Evolutionary conservation across 2,888 invertebrate species (phyloP).

Genomic region (Pristionchus entomophagus): DNA sequence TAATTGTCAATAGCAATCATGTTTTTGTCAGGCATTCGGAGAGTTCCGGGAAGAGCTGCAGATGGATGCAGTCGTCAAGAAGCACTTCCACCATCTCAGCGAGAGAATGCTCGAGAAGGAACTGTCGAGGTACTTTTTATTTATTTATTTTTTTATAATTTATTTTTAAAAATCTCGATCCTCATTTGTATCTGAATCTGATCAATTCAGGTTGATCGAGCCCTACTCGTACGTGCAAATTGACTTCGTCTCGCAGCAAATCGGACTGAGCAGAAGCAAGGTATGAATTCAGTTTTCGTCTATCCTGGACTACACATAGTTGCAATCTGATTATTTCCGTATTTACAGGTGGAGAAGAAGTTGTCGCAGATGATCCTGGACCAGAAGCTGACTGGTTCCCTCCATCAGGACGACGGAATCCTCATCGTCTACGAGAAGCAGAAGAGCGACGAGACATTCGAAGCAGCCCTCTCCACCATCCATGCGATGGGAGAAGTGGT

Average conservation of each 20-base stretch:
- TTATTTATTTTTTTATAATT: neutral
- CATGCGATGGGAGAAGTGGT: slow-evolving; percentile 97
- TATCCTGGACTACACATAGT: neutral
- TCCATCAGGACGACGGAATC: slow-evolving; percentile 98
- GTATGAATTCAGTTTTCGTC: slow-evolving; percentile 49
- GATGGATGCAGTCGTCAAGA: slow-evolving; percentile 94
- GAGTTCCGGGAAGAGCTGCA: slow-evolving; percentile 86
- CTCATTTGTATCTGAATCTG: neutral
- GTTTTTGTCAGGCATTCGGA: slow-evolving; percentile 83
- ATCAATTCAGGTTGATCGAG: slow-evolving; percentile 89
- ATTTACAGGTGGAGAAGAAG: slow-evolving; percentile 90
- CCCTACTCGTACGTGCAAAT: slow-evolving; percentile 95
- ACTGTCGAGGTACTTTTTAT: slow-evolving; percentile 78
- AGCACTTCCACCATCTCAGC: slow-evolving; percentile 95
- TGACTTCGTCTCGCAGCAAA: slow-evolving; percentile 70
- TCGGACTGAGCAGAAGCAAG: slow-evolving; percentile 76
- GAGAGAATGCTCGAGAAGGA: slow-evolving; percentile 99
- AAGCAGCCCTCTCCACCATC: slow-evolving; percentile 95
- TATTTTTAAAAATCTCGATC: neutral
- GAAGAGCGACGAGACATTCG: slow-evolving; percentile 95
- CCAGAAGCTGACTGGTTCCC: slow-evolving; percentile 86
- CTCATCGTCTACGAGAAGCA: slow-evolving; percentile 97
- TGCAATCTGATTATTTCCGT: neutral
- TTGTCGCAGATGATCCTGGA: slow-evolving; percentile 99
- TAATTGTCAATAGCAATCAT: neutral